Evolutionary conservation across 2,888 invertebrate species (phyloP).

Genomic region (Sycophila texana): DNA sequence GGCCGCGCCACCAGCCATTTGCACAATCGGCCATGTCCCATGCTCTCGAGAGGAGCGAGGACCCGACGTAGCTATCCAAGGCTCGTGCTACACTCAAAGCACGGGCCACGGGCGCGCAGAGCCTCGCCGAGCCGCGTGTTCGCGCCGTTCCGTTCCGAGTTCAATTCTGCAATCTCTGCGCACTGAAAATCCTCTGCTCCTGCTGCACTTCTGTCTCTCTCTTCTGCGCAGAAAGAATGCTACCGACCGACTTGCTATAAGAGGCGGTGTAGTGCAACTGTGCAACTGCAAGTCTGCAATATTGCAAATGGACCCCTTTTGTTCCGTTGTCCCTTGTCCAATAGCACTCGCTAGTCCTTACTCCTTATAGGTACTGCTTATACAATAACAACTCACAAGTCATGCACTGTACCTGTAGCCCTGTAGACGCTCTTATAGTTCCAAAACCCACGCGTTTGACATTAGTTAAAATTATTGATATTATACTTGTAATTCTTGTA

Average conservation of each 20-base stretch:
- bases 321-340: background rate
- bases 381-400: too few species aligned
- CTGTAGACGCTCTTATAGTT: too few species aligned
- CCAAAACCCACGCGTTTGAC: too few species aligned
- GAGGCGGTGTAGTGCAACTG: too few species aligned
- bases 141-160: background rate
- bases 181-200: background rate
- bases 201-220: background rate
- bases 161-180: background rate
- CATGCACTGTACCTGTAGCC: too few species aligned
- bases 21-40: conserved; percentile 65
- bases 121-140: background rate
- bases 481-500: too few species aligned
- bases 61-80: background rate
- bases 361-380: too few species aligned
- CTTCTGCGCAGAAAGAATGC: background rate
- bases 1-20: conserved; percentile 75
- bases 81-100: background rate
- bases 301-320: background rate
- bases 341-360: too few species aligned
- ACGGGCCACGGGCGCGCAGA: too few species aligned
- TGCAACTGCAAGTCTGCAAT: background rate
- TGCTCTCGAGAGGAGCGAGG: background rate
- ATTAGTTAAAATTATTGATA: too few species aligned
- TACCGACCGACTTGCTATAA: too few species aligned